Evolutionary conservation across 2,888 invertebrate species (phyloP).

Genomic region (Heteropelma amictum): DNA sequence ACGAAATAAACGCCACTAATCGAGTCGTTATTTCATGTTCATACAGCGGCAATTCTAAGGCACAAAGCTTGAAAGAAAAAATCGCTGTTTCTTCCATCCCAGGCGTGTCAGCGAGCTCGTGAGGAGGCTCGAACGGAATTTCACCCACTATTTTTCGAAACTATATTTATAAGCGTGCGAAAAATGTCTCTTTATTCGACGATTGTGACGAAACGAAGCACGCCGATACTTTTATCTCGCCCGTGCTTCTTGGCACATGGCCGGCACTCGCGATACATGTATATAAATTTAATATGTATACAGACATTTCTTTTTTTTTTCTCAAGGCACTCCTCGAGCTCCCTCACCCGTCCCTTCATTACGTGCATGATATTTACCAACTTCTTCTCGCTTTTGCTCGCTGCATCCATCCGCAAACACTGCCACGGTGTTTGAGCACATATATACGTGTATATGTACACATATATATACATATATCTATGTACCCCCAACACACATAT

Average conservation of each 20-base stretch:
- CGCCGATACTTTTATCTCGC: conserved; percentile 7
- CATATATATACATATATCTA: not conserved
- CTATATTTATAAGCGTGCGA: not conserved
- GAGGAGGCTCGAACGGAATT: too few relatives aligned
- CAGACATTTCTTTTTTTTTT: too few relatives aligned
- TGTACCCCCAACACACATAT: too few relatives aligned
- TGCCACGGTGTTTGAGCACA: not conserved
- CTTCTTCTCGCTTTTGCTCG: conserved; percentile 14
- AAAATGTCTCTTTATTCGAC: not conserved
- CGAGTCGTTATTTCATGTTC: too few relatives aligned
- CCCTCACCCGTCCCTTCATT: conserved; percentile 41
- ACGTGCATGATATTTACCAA: conserved; percentile 28
- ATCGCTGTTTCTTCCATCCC: too few relatives aligned
- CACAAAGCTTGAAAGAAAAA: too few relatives aligned
- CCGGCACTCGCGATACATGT: too few relatives aligned
- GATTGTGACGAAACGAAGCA: not conserved
- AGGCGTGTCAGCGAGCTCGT: too few relatives aligned
- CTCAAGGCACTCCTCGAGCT: conserved; percentile 9
- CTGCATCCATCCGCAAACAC: not conserved
- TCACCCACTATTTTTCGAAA: too few relatives aligned
- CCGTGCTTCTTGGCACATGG: conserved; percentile 10
- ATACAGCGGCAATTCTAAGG: too few relatives aligned
- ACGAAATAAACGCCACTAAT: too few relatives aligned
- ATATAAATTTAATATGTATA: conserved; percentile 12
- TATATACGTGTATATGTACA: not conserved